These are phyloP conservation scores for Mya arenaria DNA, from an alignment of 1,140 invertebrate genomes.

Conservation along the genomic window DNA sequence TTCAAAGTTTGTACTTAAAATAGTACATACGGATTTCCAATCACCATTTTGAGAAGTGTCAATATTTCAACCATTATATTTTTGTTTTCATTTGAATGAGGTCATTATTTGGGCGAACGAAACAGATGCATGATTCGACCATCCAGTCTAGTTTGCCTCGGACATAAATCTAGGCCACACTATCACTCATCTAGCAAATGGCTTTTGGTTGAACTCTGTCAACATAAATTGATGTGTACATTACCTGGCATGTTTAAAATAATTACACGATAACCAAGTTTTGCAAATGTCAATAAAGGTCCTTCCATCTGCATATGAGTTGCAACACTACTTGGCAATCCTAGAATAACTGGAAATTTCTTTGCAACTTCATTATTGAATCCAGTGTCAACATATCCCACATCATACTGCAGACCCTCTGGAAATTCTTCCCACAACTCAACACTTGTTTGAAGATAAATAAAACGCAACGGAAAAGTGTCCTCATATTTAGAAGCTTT, in stretches of 20 bases:
- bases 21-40: no score
- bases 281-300: constrained; percentile 17
- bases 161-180: no score
- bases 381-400: constrained; percentile 36
- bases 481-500: neutral
- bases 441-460: constrained; percentile 27
- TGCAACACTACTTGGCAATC: constrained; percentile 5
- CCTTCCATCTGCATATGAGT: constrained; percentile 9
- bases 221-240: no score
- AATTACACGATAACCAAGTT: constrained; percentile 40
- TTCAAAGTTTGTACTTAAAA: no score
- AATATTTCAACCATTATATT: no score
- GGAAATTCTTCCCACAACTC: constrained; percentile 19
- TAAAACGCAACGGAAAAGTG: constrained; percentile 10
- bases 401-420: constrained; percentile 33
- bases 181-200: no score
- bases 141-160: no score
- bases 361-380: neutral
- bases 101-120: no score
- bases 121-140: no score
- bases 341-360: constrained; percentile 20
- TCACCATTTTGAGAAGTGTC: no score
- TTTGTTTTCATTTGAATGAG: no score
- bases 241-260: constrained; percentile 44
- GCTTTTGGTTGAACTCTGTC: no score